Evolutionary conservation across 2,888 invertebrate species (phyloP), one percentile per base, ranked within the genome.

Genomic region (Leptinotarsa haldemani): DNA sequence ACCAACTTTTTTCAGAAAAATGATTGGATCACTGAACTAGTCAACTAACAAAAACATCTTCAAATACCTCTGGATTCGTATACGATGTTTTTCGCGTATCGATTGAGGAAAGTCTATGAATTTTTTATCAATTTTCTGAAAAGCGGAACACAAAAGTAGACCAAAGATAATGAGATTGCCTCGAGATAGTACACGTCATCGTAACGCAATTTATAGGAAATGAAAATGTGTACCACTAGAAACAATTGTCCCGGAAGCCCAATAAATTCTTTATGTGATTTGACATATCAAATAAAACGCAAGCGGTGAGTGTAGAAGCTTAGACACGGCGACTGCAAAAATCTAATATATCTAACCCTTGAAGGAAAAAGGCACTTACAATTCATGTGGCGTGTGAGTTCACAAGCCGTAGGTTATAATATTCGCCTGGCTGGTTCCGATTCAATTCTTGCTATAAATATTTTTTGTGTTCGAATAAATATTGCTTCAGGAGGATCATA

Each of bases 381-480:
- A 72, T 72, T 74, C 74, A 65, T 25, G 64, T 65, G 65, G 63
- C 68, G 71, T 61, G 74, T 69, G 50, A 47, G 69, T 64, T 47
- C 74, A 25, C 73, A 52, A 70, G 65, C 66, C 77, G 66, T 40
- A 75, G 80, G 77, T 76, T 78, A 78, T 74, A 74, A 78, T 74
- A 69, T 75, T 74, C 77, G 76, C 77, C 74, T 72, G 73, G 74
- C 74, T 76, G 73, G 75, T 58, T 76, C 69, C 77, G 76, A 78
- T 78, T 77, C 80, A 77, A 78, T 79, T 78, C 74, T 65, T 65
- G 74, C 77, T 73, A 80, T 79, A 80, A 78, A 80, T 78, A 79
- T 78, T 80, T 80, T 76, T 80, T 78, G 75, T 68, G 70, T 71
- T 69, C 52, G 25, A 18, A 47, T 68, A 68, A 68, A 68, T 68